These are phyloP conservation scores for Dicrurus megarhynchus DNA, from an alignment of 2,113 vertebrate genomes.

Conservation along the genomic window DNA sequence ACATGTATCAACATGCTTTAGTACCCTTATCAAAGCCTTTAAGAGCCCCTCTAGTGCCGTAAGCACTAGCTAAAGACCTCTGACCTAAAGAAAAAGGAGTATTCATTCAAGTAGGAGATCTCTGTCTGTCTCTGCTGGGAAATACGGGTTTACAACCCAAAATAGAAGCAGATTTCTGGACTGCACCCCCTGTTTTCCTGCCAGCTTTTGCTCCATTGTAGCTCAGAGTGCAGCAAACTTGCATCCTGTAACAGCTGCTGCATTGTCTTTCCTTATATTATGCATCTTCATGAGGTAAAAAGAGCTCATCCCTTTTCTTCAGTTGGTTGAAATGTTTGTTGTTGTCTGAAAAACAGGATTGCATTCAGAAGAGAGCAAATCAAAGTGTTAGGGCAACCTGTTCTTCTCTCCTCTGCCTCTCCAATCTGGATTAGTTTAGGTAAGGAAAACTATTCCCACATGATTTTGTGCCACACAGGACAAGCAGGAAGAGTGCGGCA, in stretches of 20 bases:
- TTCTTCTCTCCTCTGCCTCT: neutral
- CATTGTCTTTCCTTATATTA: neutral
- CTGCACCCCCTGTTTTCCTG: neutral
- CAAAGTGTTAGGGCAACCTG: neutral
- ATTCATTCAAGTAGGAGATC: neutral
- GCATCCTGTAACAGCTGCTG: neutral
- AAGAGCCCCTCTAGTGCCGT: neutral
- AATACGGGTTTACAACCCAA: neutral
- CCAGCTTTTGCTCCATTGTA: accelerated
- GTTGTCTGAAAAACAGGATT: neutral
- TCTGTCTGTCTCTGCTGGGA: neutral
- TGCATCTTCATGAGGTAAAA: neutral
- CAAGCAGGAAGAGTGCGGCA: neutral
- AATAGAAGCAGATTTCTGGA: neutral
- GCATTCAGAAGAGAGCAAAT: neutral
- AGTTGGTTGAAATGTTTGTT: neutral
- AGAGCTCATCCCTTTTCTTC: neutral
- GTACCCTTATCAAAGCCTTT: neutral
- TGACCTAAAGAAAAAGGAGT: neutral
- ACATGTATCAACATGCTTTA: neutral
- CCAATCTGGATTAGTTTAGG: neutral
- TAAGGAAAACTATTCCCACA: neutral
- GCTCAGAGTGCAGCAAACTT: neutral
- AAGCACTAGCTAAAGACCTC: neutral
- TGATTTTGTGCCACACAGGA: neutral